Base-by-base conservation (phyloP, 2,888 invertebrate species). In the Hyles lineata region DNA sequence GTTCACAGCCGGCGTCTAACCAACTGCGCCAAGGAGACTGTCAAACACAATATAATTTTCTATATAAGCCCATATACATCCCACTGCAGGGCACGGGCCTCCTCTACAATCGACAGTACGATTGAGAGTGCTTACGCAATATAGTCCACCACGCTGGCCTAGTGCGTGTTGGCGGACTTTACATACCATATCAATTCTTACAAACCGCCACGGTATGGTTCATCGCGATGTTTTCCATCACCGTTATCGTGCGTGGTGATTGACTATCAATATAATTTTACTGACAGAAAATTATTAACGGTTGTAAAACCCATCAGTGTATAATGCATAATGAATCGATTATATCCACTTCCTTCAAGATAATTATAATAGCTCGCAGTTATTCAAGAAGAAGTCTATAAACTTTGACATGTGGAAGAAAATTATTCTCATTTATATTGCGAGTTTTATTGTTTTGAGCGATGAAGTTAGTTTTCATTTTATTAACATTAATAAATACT, bases 341-440 rank as follows among this genome's bases (percentile, higher is more conserved):
- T 62, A 55, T n/a, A n/a, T n/a, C 29, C 19, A 29, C 11, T 19
- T 19, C 17, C 19, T 29, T 62, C 35, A 19, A 8, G 35, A 21
- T 63, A 11, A 15, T 63, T 35, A 50, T 17, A 50, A 15, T 23
- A 23, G 6, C 21, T 4, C 6, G 0, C n/a, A 15, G 11, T n/a
- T 50, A 23, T 23, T 23, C 6, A 5, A 50, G 1, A 23, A 43
- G 7, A 23, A 17, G 23, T 61, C 19, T 61, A 29, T 9, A 32
- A 17, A n/a, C 55, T 55, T 52, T 55, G 62, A 25, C 8, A 67
- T 67, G 67, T 67, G 67, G 67, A 67, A 43, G 17, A 50, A 4
- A 23, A 50, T 50, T 6, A n/a, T n/a, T 4, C 17, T 67, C 6
- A 67, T 67, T 23, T 50, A 11, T 43, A 11, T 50, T 21, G 7